These are phyloP conservation scores for Papilio polytes DNA, from an alignment of 1,140 invertebrate genomes.

Conservation along the genomic window DNA sequence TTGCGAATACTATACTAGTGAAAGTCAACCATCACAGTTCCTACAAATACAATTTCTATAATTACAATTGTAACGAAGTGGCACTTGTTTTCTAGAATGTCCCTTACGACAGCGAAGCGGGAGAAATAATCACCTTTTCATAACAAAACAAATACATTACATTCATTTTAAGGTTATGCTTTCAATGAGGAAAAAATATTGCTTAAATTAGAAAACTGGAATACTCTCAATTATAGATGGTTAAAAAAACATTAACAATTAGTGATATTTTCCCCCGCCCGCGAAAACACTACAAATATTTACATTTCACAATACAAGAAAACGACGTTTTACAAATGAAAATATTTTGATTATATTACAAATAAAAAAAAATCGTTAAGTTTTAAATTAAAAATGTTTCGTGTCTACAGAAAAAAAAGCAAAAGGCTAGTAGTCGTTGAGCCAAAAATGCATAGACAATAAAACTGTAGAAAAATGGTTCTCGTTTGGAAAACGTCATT, in stretches of 20 bases:
- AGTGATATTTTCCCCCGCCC: background rate
- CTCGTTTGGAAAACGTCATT: constrained; percentile 55
- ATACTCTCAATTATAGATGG: background rate
- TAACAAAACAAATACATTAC: background rate
- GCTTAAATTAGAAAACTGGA: background rate
- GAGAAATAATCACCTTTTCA: background rate
- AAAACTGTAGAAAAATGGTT: constrained; percentile 27
- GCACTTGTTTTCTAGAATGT: constrained; percentile 21
- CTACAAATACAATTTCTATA: background rate
- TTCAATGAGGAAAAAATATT: too few species aligned
- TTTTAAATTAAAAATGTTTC: background rate
- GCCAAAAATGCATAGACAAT: background rate
- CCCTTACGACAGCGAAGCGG: background rate
- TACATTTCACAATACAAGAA: constrained; percentile 28
- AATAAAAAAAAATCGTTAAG: background rate
- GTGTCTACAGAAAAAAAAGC: background rate
- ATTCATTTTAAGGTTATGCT: too few species aligned
- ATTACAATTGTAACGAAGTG: constrained; percentile 4
- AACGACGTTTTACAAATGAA: constrained; percentile 44
- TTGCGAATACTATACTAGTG: background rate
- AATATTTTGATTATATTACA: constrained; percentile 30
- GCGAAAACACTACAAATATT: constrained; percentile 2
- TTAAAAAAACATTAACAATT: background rate
- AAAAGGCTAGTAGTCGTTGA: background rate
- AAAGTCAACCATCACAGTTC: background rate